A percentile compares a stretch with the other conserved stretches of the same genome.
Conservation (phyloP, 2,113 vertebrate species). For the Litocranius walleri region DNA sequence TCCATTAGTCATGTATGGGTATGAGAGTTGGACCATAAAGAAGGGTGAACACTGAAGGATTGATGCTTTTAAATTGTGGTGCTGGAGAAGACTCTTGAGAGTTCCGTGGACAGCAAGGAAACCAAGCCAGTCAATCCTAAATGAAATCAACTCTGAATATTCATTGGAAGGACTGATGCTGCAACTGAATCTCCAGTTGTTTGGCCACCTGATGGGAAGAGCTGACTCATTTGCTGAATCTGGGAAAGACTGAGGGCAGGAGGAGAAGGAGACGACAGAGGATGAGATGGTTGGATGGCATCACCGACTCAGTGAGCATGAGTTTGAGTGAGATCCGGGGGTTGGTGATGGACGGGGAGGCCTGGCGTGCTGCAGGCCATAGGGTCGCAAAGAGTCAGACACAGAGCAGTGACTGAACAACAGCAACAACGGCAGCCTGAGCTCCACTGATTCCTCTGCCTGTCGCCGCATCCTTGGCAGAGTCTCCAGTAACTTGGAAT, state of each 20-base stretch:
- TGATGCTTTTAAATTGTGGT: background rate
- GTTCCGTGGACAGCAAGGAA: background rate
- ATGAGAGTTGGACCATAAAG: background rate
- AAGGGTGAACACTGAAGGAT: background rate
- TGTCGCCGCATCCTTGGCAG: background rate
- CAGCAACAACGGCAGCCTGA: background rate
- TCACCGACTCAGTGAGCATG: background rate
- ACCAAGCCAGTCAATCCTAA: background rate
- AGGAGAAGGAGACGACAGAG: background rate
- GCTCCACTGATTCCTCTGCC: background rate
- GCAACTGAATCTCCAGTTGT: background rate
- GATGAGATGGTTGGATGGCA: background rate
- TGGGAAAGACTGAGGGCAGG: background rate
- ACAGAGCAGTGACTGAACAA: rapidly evolving
- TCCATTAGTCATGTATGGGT: background rate
- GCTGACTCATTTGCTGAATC: background rate
- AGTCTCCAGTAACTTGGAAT: background rate
- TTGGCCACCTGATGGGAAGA: background rate
- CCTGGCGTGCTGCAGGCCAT: background rate
- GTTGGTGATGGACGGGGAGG: background rate
- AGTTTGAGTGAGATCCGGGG: background rate
- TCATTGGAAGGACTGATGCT: background rate
- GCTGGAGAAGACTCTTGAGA: background rate
- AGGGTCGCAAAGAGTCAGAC: rapidly evolving
- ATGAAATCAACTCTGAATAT: background rate